Conservation (phyloP, 2,113 vertebrate genomes). For the Bos taurus region ARS-UCD2.0 NC_037346.1:9928501-9929000, state of each 20-base stretch:
- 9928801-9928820: neutral
- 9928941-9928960: neutral
- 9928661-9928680: neutral
- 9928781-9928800: conserved; percentile 4
- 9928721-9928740: conserved; percentile 24
- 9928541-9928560: conserved; percentile 25
- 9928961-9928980: neutral
- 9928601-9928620: conserved; percentile 38
- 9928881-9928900: neutral
- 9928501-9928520: conserved; percentile 40
- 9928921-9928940: neutral
- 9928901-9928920: neutral
- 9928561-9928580: neutral
- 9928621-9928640: conserved; percentile 18
- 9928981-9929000: neutral
- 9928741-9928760: conserved; percentile 25
- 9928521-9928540: neutral
- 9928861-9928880: neutral
- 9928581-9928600: conserved; percentile 33
- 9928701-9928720: conserved; percentile 6
- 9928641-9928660: conserved; percentile 23
- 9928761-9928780: neutral
- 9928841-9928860: neutral
- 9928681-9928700: conserved; percentile 26
- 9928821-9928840: neutral